Evolutionary conservation across 2,888 invertebrate genomes (phyloP).

Genomic region (Erebia palarica): DNA sequence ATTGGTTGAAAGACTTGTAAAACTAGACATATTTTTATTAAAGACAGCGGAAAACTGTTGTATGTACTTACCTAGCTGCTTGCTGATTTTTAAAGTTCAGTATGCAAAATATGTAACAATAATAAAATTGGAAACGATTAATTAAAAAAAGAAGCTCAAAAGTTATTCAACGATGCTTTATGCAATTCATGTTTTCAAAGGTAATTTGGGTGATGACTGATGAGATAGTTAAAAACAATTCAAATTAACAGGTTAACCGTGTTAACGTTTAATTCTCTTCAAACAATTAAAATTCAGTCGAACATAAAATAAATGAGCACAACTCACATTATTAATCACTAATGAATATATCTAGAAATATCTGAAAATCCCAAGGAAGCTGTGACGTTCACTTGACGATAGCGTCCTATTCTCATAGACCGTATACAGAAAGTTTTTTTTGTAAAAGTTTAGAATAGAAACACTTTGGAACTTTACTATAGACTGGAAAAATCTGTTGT

Average conservation of each 20-base stretch:
- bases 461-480: constrained; percentile 12
- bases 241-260: constrained; percentile 14
- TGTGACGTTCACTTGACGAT: constrained; percentile 20
- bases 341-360: constrained; percentile 7
- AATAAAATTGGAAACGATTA: too few species aligned
- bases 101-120: too few species aligned
- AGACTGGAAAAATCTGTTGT: constrained; percentile 5
- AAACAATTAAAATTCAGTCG: constrained; percentile 22
- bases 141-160: background rate
- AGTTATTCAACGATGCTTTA: background rate
- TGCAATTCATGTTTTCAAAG: background rate
- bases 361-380: constrained; percentile 11
- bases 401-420: background rate
- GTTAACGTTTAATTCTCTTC: constrained; percentile 17
- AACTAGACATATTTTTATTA: background rate
- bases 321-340: constrained; percentile 23
- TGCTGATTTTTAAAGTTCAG: too few species aligned
- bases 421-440: background rate
- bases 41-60: too few species aligned
- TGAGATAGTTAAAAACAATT: constrained; percentile 15
- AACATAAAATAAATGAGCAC: constrained; percentile 22
- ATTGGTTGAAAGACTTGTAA: too few species aligned
- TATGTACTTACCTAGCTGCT: too few species aligned
- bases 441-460: constrained; percentile 10
- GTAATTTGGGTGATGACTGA: background rate